Evolutionary conservation across 2,888 invertebrate species (phyloP), one percentile per base, ranked within the genome.

Genomic region (Physocephala rufipes): DNA sequence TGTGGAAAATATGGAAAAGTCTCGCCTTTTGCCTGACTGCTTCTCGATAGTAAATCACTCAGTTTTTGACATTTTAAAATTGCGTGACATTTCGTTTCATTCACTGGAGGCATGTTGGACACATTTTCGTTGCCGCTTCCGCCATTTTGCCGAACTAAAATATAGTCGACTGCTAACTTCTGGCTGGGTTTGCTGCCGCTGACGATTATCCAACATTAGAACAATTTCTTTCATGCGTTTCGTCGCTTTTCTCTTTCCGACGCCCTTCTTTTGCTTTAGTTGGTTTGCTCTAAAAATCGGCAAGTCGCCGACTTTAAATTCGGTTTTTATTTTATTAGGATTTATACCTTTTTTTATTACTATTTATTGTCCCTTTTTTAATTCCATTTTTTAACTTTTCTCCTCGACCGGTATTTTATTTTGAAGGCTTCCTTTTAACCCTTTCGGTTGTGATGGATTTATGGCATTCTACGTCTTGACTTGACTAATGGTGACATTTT

Each of bases 41-140:
- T 76, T 78, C 75, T 72, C 78, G 81, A 79, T 80, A 80, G 85
- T 84, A 84, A 84, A 84, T 84, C 85, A 84, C 85, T 84, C 85
- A 84, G 82, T 80, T 80, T 85, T 82, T 85, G 85, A 85, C 85
- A 81, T 81, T 85, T 84, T 82, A 84, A 83, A 85, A 84, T 85
- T 85, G 84, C 85, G 83, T 85, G 85, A 84, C 85, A 85, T 84
- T 85, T n/a, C n/a, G 85, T 85, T 85, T 84, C 83, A 85, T 83
- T 79, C n/a, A n/a, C n/a, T n/a, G n/a, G n/a, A 81, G 79, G 79
- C 78, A 77, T 79, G 78, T 78, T 72, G 21, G 43, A 16, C 19
- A 36, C n/a, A 36, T 55, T 67, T 5, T 58, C 55, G 13, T 67
- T 58, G 43, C 49, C 26, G 16, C 24, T 16, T 24, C 16, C 49